Base-by-base conservation (phyloP, 2,797 vertebrate genomes). In the Ctenopoma kingsleyae region DNA sequence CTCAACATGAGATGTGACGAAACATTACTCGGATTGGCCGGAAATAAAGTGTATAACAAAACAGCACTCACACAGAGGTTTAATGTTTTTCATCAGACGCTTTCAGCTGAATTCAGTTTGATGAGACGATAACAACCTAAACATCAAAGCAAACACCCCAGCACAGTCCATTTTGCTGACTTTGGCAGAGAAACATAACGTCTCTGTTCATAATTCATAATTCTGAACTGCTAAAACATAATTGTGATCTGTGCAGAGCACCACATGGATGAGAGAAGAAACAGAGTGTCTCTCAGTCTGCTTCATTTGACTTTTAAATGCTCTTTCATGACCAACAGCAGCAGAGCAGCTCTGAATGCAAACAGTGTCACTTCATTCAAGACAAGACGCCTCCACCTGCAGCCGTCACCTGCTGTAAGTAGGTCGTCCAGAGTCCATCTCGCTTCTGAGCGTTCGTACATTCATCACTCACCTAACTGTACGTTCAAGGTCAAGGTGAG, bases 291-390 rank as follows among this genome's bases (percentile, higher is more conserved):
- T 16, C 16, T 51, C 8, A 16, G 27, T 15, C 57, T 22, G 44
- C 58, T 17, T 54, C 32, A 36, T 61, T 49, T 61, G 58, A 61
- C 59, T 62, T 62, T 62, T 62, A 27, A 50, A 50, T 27, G 35
- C 38, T 23, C 20, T 36, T 41, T 25, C 20, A 25, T 17, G 38
- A 17, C 22, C 54, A 41, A 15, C 7, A 8, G 50, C 59, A 23
- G 16, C 25, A 46, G 40, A 25, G 47, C 41, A 44, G 56, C 25
- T 44, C 23, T 57, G 40, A 43, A 43, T 12, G 16, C 38, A 30
- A 11, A 58, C 55, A 30, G 10, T 6, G 38, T 20, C 32, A 20
- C 32, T 20, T 19, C 52, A 16, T 40, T 54, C 27, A 20, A 35
- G 27, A 32, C 4, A 32, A 51, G 49, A 51, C 5, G 49, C 25